Percentiles rank a stretch among this genome's conserved stretches.
These are phyloP conservation scores for Magallana nippona DNA, from an alignment of 2,888 invertebrate species.

Conservation along the genomic window DNA sequence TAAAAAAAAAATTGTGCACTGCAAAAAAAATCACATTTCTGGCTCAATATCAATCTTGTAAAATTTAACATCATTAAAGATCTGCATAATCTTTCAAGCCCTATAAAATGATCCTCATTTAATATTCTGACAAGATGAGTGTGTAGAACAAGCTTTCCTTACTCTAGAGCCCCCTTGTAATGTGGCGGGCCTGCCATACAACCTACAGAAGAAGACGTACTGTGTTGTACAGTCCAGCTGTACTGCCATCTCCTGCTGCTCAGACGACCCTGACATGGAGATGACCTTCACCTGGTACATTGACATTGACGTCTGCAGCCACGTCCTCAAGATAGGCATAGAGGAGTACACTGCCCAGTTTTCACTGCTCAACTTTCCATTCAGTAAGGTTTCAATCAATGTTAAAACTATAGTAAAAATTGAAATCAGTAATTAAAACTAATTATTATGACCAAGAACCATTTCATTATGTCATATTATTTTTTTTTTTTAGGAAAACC, in stretches of 20 bases:
- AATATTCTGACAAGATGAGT: too few species aligned
- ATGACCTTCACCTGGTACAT: slow-evolving; percentile 49
- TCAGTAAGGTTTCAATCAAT: slow-evolving; percentile 45
- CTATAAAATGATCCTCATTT: too few species aligned
- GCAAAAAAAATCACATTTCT: too few species aligned
- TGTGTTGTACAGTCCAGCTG: slow-evolving; percentile 27
- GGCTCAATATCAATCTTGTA: too few species aligned
- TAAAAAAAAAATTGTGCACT: too few species aligned
- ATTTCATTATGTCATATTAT: neutral
- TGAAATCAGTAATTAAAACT: too few species aligned
- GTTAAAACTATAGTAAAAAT: too few species aligned
- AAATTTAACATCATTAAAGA: too few species aligned
- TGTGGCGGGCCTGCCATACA: slow-evolving; percentile 29
- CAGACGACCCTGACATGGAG: neutral
- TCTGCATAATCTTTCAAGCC: too few species aligned
- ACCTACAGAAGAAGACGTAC: slow-evolving; percentile 31
- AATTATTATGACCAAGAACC: too few species aligned
- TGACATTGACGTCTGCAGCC: slow-evolving; percentile 54
- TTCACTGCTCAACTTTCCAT: slow-evolving; percentile 50
- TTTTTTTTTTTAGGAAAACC: neutral
- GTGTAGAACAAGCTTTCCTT: too few species aligned
- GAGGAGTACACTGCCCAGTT: slow-evolving; percentile 48
- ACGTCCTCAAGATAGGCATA: slow-evolving; percentile 51
- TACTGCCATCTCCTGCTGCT: slow-evolving; percentile 30
- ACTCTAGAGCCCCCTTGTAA: slow-evolving; percentile 18